Conservation (phyloP, 2,888 invertebrate genomes). For the Phrixothrix hirtus region DNA sequence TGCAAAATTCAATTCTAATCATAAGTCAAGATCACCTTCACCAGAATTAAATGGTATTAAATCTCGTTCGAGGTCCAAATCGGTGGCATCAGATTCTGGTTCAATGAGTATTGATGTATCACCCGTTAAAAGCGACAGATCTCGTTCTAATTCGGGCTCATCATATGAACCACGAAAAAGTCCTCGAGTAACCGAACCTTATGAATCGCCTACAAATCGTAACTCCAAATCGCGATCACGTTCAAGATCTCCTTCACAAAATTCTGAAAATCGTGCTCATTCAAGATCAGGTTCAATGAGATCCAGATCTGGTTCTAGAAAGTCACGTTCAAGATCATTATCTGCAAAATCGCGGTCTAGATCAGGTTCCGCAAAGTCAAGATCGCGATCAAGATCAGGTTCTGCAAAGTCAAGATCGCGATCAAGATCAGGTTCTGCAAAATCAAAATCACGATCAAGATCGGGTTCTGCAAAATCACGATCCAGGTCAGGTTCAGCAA, state of each 20-base stretch:
- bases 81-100: slow-evolving; percentile 31
- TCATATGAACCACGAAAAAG: slow-evolving; percentile 35
- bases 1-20: slow-evolving; percentile 8
- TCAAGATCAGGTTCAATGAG: slow-evolving; percentile 37
- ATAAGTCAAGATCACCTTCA: slow-evolving; percentile 31
- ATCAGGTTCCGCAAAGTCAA: slow-evolving; percentile 41
- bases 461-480: slow-evolving; percentile 38
- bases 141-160: slow-evolving; percentile 35
- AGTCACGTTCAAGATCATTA: slow-evolving; percentile 36
- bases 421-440: slow-evolving; percentile 41
- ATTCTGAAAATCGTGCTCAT: slow-evolving; percentile 31
- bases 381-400: slow-evolving; percentile 46
- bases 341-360: slow-evolving; percentile 44
- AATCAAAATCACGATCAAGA: slow-evolving; percentile 42
- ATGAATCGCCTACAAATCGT: slow-evolving; percentile 10
- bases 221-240: slow-evolving; percentile 34
- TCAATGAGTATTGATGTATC: slow-evolving; percentile 35
- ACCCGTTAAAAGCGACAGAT: slow-evolving; percentile 34
- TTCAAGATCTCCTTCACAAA: slow-evolving; percentile 1
- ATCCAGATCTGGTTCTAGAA: slow-evolving; percentile 33
- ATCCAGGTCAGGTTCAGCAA: slow-evolving; percentile 34
- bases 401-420: slow-evolving; percentile 37
- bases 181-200: slow-evolving; percentile 18
- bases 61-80: slow-evolving; percentile 25
- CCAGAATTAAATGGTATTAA: slow-evolving; percentile 16